Percentiles rank a stretch among this genome's conserved stretches.
These are phyloP conservation scores for Alauda arvensis DNA, from an alignment of 2,797 vertebrate species.

Conservation along the genomic window DNA sequence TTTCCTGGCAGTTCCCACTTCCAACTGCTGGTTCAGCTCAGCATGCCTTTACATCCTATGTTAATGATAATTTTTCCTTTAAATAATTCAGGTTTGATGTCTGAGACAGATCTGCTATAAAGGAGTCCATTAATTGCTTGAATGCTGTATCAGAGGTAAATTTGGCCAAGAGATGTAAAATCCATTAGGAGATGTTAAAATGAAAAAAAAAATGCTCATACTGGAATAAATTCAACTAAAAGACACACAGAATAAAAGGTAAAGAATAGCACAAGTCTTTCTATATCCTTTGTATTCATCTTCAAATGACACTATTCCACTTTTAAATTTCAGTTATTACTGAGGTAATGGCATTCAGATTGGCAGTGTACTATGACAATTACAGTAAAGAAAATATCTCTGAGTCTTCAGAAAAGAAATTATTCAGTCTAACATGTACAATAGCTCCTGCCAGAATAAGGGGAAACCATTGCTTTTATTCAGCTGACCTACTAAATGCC, in stretches of 20 bases:
- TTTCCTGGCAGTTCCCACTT: not conserved
- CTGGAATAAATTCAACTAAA: not conserved
- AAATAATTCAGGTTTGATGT: not conserved
- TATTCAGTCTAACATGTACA: not conserved
- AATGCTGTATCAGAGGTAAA: not conserved
- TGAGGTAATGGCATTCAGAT: slow-evolving; percentile 9
- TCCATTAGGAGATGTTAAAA: slow-evolving; percentile 13
- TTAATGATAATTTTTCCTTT: not conserved
- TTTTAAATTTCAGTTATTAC: slow-evolving; percentile 37
- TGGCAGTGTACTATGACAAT: not conserved
- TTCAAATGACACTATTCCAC: slow-evolving; percentile 5
- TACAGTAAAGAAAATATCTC: slow-evolving; percentile 1
- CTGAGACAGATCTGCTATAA: not conserved
- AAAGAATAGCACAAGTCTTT: slow-evolving; percentile 9
- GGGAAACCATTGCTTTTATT: not conserved
- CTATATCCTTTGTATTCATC: not conserved
- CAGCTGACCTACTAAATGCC: not conserved
- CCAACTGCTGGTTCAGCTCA: not conserved
- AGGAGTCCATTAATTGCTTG: not conserved
- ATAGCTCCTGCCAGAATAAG: not conserved
- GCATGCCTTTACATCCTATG: not conserved
- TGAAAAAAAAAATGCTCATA: not conserved
- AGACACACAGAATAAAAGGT: not conserved
- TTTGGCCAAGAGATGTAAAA: not conserved
- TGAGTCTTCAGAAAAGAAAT: slow-evolving; percentile 8